Evolutionary conservation across 2,888 invertebrate genomes (phyloP).

Genomic region (Blastobasis lacticolella): DNA sequence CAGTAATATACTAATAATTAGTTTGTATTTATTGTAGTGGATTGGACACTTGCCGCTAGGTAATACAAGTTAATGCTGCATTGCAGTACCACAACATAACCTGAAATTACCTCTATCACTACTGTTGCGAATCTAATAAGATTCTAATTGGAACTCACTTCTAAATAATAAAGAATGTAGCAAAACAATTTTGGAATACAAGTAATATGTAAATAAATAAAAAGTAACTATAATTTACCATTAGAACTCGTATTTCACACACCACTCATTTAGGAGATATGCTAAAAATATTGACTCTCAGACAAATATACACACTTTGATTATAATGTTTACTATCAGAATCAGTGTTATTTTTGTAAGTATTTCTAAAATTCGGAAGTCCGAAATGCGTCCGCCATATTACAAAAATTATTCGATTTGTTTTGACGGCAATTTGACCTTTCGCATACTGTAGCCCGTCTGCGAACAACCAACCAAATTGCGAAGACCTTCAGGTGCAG

Average conservation of each 20-base stretch:
- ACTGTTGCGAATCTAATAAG: conserved; percentile 9
- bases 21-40: too few relatives aligned
- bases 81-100: not conserved
- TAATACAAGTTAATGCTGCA: not conserved
- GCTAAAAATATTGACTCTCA: too few relatives aligned
- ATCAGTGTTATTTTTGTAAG: not conserved
- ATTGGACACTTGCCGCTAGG: too few relatives aligned
- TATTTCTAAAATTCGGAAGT: conserved; percentile 27
- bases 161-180: too few relatives aligned
- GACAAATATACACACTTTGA: too few relatives aligned
- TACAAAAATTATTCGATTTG: conserved; percentile 62
- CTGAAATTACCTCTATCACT: not conserved
- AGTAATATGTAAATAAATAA: too few relatives aligned
- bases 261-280: too few relatives aligned
- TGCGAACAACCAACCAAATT: conserved; percentile 44
- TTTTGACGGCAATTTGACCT: conserved; percentile 71
- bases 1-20: too few relatives aligned
- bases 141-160: conserved; percentile 18
- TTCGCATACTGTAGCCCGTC: conserved; percentile 62
- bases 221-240: too few relatives aligned
- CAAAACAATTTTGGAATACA: too few relatives aligned
- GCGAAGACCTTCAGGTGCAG: conserved; percentile 26
- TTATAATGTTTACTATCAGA: too few relatives aligned
- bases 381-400: conserved; percentile 62
- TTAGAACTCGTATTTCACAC: too few relatives aligned